phyloP scores from a whole-genome alignment of 1,140 invertebrate genomes.

The Scylla paramamosain region DNA sequence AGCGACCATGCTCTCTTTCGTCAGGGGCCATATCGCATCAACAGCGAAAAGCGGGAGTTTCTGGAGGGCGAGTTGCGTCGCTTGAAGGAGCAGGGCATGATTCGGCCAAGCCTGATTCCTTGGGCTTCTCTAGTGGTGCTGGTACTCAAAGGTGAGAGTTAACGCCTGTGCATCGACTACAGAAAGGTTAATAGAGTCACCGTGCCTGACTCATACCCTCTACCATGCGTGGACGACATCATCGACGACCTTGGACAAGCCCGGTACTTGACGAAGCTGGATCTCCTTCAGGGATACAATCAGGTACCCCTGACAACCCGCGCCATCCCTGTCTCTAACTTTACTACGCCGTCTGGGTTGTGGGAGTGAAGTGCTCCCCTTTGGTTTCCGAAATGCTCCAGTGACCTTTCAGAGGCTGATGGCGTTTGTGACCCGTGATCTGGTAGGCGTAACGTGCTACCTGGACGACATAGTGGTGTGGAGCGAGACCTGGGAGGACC shows the following conservation, averaged over 20 bases:
- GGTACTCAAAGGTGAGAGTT: conserved; percentile 29
- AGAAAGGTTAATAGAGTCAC: conserved; percentile 30
- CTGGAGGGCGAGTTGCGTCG: background rate
- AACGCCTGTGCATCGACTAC: conserved; percentile 21
- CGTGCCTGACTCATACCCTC: background rate
- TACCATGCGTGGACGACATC: conserved; percentile 36
- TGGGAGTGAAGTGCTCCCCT: background rate
- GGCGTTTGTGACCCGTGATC: background rate
- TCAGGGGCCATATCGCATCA: background rate
- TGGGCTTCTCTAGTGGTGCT: conserved; percentile 16
- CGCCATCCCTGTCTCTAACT: background rate
- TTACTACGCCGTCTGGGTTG: background rate
- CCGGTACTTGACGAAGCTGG: background rate
- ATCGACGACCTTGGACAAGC: conserved; percentile 28
- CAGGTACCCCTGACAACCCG: conserved; percentile 32
- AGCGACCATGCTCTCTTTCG: background rate
- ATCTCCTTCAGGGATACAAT: conserved; percentile 16
- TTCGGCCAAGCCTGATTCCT: background rate
- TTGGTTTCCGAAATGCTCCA: conserved; percentile 15
- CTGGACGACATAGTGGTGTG: conserved; percentile 31
- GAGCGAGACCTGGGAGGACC: conserved; percentile 38
- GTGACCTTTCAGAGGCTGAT: background rate
- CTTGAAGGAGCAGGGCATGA: background rate
- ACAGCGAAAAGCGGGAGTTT: background rate
- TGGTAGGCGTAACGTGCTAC: conserved; percentile 27